These are phyloP conservation scores for Catharus minimus DNA, from an alignment of 2,113 vertebrate species.

Conservation along the genomic window DNA sequence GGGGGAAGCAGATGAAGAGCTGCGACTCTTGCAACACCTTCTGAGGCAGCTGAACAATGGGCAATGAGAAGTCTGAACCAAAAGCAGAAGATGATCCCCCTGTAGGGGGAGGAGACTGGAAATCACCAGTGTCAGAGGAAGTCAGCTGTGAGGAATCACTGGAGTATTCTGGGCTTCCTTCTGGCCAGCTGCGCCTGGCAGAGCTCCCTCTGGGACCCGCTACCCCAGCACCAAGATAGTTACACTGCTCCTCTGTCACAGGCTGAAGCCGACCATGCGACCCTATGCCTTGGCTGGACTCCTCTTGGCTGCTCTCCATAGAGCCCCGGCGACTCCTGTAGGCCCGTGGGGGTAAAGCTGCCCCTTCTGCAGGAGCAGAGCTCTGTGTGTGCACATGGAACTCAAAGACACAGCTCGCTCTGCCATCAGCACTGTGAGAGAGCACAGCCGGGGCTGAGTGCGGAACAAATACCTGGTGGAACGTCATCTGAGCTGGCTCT, in stretches of 20 bases:
- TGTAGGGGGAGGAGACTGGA: conserved; percentile 84
- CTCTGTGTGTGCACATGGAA: conserved; percentile 82
- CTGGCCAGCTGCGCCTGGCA: conserved; percentile 78
- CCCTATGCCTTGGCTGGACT: conserved; percentile 69
- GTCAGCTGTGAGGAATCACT: conserved; percentile 91
- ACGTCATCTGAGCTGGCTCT: conserved; percentile 76
- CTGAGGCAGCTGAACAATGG: conserved; percentile 78
- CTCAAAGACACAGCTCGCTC: conserved; percentile 86
- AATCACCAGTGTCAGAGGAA: conserved; percentile 91
- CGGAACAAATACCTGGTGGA: conserved; percentile 84
- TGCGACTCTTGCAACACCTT: conserved; percentile 79
- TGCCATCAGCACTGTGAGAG: conserved; percentile 77
- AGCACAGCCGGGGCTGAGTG: conserved; percentile 90
- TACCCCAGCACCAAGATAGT: conserved; percentile 80
- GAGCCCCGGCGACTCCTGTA: conserved; percentile 85
- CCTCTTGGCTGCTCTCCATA: conserved; percentile 87
- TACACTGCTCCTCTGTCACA: conserved; percentile 89
- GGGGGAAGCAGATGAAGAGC: conserved; percentile 81
- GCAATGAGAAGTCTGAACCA: conserved; percentile 75
- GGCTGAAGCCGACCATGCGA: conserved; percentile 86
- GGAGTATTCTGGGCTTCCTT: conserved; percentile 90
- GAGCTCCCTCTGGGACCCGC: conserved; percentile 81
- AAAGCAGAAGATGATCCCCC: conserved; percentile 72
- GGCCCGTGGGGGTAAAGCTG: conserved; percentile 76
- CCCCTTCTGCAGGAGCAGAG: conserved; percentile 80